Conservation (phyloP, 2,888 invertebrate species). For the Agriotes lineatus region DNA sequence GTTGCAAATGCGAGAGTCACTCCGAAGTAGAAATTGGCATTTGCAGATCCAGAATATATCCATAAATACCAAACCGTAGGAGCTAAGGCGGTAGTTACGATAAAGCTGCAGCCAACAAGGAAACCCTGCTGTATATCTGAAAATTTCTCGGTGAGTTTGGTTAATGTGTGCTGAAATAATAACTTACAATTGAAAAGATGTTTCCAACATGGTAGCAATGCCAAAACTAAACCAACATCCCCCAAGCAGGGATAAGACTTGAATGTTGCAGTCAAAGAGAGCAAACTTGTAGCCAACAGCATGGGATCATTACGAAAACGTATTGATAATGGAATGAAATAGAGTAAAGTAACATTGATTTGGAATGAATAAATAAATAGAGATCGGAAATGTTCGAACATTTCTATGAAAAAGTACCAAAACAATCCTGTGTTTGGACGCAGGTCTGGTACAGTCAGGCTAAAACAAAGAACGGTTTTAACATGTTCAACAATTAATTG, state of each 20-base stretch:
- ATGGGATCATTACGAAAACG: constrained; percentile 85
- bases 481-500: neutral
- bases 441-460: constrained; percentile 91
- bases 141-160: too few relatives aligned
- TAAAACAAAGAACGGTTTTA: constrained; percentile 72
- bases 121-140: constrained; percentile 95
- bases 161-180: neutral
- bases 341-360: constrained; percentile 92
- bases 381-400: constrained; percentile 98
- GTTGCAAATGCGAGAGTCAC: constrained; percentile 95
- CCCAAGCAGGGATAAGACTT: constrained; percentile 97
- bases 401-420: constrained; percentile 99
- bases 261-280: constrained; percentile 90
- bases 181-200: constrained; percentile 88
- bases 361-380: constrained; percentile 97
- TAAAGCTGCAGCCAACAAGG: constrained; percentile 89
- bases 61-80: constrained; percentile 98
- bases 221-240: constrained; percentile 92
- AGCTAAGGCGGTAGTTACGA: constrained; percentile 90
- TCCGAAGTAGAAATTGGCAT: constrained; percentile 99
- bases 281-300: constrained; percentile 81
- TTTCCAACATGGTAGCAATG: constrained; percentile 91
- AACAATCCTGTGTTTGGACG: constrained; percentile 98
- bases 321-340: constrained; percentile 88
- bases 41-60: constrained; percentile 98